phyloP scores from a whole-genome alignment of 2,888 invertebrate genomes.

The Callosobruchus maculatus region DNA sequence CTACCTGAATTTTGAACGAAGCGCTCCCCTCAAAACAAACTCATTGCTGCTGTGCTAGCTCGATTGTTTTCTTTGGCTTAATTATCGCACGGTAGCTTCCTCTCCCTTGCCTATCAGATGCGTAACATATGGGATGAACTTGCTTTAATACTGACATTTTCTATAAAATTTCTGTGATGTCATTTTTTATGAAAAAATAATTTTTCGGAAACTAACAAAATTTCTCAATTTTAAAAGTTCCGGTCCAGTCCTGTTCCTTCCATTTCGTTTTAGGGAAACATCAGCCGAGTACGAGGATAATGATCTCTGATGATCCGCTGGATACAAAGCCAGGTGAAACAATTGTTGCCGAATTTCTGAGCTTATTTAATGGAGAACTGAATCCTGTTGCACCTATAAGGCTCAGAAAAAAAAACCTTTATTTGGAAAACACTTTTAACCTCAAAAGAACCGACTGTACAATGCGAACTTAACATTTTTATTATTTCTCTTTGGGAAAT shows the following conservation, averaged over 20 bases:
- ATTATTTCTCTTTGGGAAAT: no score
- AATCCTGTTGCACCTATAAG: conserved; percentile 98
- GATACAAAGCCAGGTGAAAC: conserved; percentile 38
- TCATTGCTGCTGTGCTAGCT: background rate
- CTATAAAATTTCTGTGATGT: no score
- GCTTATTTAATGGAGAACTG: conserved; percentile 87
- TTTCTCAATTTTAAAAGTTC: no score
- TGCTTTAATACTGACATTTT: no score
- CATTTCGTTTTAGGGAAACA: conserved; percentile 26
- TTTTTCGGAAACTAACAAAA: no score
- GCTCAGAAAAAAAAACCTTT: conserved; percentile 86
- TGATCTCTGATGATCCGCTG: conserved; percentile 30
- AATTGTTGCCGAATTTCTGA: conserved; percentile 65
- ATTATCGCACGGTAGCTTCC: background rate
- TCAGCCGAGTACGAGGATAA: conserved; percentile 34
- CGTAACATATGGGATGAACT: background rate
- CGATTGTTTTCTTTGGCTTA: background rate
- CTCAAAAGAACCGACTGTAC: no score
- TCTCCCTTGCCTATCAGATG: background rate
- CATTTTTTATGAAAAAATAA: no score
- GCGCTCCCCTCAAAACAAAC: background rate
- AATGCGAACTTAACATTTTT: no score
- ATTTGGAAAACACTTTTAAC: no score
- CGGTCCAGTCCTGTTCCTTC: no score
- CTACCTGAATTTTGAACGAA: background rate